Base-by-base conservation (phyloP, 2,888 invertebrate genomes). In the Chydorus sphaericus region DNA sequence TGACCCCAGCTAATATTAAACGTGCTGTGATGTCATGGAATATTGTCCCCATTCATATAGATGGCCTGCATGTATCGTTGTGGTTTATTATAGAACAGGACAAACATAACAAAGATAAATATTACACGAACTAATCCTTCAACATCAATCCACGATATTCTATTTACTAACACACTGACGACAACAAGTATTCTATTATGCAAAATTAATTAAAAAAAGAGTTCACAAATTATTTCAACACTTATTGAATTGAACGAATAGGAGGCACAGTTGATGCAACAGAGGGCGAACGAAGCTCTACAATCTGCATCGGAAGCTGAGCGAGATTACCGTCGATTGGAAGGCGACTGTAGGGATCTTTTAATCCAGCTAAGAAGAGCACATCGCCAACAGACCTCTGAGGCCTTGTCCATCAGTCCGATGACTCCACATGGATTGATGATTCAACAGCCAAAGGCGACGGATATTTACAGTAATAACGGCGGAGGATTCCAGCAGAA, bases 241-340 rank as follows among this genome's bases (percentile, higher is more conserved):
- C n/a, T n/a, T n/a, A n/a, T n/a, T n/a, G n/a, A n/a, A 36, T 55
- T 48, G 20, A 26, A n/a, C 23, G 18, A 20, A 31, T 4, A 55
- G 55, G 55, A 55, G 26, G 48, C 49, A 11, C 55, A 55, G 49
- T 28, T 28, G 10, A 16, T 55, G 36, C 55, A 55, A 33, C 48
- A 55, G 36, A 55, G 39, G 37, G 31, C 49, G n/a, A 36, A 48
- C n/a, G 55, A 55, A 33, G 55, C 55, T n/a, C 55, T 55, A 28
- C 20, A 33, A 38, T 31, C 55, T 7, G 55, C 49, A 11, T 31
- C 55, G 11, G 48, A 31, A n/a, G 55, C 55, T 10, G 49, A 55
- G 16, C 48, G 49, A 6, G 55, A 55, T 33, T 55, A 49, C 55
- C 55, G 55, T 18, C 31, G 48, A 11, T 28, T 55, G 26, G 48